Percentiles rank a stretch among this genome's conserved stretches.
Evolutionary conservation across 2,113 vertebrate genomes (phyloP).

Genomic region (Saccopteryx leptura): DNA sequence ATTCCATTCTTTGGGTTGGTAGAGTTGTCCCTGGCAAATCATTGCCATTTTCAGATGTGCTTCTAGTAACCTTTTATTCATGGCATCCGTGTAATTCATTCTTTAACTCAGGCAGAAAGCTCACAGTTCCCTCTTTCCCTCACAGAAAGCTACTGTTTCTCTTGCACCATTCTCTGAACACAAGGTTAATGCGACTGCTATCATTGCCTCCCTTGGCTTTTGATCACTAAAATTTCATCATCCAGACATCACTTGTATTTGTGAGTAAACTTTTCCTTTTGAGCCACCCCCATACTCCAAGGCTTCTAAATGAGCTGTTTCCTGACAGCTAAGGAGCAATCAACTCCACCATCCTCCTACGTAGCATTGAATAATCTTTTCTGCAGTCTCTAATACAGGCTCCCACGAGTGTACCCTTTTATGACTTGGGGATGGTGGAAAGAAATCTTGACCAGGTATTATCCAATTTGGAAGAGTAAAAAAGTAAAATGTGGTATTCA

Average conservation of each 20-base stretch:
- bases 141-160: neutral
- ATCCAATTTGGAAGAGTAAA: neutral
- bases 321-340: conserved; percentile 77
- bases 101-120: neutral
- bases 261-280: conserved; percentile 71
- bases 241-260: conserved; percentile 59
- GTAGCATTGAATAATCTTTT: conserved; percentile 61
- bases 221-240: conserved; percentile 50
- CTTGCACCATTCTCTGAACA: neutral
- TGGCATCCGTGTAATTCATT: neutral
- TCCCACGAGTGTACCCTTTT: conserved; percentile 50
- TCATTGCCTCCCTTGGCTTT: conserved; percentile 2
- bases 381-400: conserved; percentile 43
- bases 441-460: conserved; percentile 38
- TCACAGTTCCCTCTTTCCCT: neutral
- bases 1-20: neutral
- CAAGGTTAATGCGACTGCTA: neutral
- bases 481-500: neutral
- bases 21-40: neutral
- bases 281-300: conserved; percentile 52
- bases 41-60: conserved; percentile 4
- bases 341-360: conserved; percentile 66
- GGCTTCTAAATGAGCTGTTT: conserved; percentile 64
- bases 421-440: conserved; percentile 39
- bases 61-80: neutral